Conservation (phyloP, 1,140 invertebrate species). For the Andrena cerasifolii region DNA sequence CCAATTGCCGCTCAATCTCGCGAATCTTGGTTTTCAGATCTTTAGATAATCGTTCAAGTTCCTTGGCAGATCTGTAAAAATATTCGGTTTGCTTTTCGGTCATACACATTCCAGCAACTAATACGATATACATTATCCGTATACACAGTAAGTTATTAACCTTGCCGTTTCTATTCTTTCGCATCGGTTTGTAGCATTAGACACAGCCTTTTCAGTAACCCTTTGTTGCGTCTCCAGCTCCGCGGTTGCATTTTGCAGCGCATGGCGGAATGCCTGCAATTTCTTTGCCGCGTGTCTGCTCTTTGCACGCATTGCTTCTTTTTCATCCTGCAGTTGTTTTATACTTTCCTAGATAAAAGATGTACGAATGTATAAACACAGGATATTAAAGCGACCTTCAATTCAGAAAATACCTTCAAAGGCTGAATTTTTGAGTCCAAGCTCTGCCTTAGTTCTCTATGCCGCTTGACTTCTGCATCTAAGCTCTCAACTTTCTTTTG, state of each 20-base stretch:
- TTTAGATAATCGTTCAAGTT: conserved; percentile 60
- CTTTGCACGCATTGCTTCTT: conserved; percentile 62
- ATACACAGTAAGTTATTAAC: conserved; percentile 60
- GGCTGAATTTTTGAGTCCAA: conserved; percentile 60
- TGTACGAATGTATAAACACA: background rate
- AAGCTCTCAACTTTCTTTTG: conserved; percentile 75
- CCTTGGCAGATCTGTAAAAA: conserved; percentile 58
- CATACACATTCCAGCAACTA: background rate
- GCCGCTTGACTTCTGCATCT: conserved; percentile 61
- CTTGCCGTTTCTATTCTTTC: conserved; percentile 78
- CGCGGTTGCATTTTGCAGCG: conserved; percentile 61
- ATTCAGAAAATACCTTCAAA: conserved; percentile 54
- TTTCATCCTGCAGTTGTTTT: conserved; percentile 66
- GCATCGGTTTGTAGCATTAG: conserved; percentile 74
- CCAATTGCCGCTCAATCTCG: conserved; percentile 69
- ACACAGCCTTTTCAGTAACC: conserved; percentile 58
- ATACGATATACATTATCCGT: background rate
- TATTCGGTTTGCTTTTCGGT: background rate
- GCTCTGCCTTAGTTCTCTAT: conserved; percentile 57
- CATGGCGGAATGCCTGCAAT: conserved; percentile 48
- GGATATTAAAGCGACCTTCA: background rate
- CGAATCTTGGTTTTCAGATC: conserved; percentile 70
- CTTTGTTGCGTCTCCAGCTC: conserved; percentile 70
- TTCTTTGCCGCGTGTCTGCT: conserved; percentile 44
- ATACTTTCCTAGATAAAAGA: conserved; percentile 73